These are phyloP conservation scores for Xanthostigma xanthostigma DNA, from an alignment of 2,888 invertebrate species.

Conservation along the genomic window DNA sequence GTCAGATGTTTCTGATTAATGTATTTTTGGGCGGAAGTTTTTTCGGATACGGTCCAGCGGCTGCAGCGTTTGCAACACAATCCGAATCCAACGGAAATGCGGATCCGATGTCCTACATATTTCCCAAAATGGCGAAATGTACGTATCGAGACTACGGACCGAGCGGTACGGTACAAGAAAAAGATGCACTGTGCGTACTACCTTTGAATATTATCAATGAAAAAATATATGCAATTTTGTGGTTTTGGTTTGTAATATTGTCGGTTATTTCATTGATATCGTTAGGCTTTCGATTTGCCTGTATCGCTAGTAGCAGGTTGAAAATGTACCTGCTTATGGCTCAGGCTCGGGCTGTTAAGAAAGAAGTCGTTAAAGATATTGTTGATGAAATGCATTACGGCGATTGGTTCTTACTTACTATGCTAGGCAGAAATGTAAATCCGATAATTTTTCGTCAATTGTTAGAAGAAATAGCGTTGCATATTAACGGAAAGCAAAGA, in stretches of 20 bases:
- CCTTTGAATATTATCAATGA: conserved; percentile 67
- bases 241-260: conserved; percentile 59
- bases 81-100: conserved; percentile 30
- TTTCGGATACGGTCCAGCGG: conserved; percentile 40
- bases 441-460: conserved; percentile 50
- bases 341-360: conserved; percentile 38
- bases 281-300: conserved; percentile 45
- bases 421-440: conserved; percentile 62
- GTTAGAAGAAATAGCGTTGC: conserved; percentile 32
- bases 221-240: conserved; percentile 58
- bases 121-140: conserved; percentile 56
- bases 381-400: conserved; percentile 42
- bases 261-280: conserved; percentile 43
- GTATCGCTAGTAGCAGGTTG: conserved; percentile 39
- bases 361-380: conserved; percentile 34
- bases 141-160: conserved; percentile 41
- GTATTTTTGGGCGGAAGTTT: conserved; percentile 47
- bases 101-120: conserved; percentile 51
- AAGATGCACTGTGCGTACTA: conserved; percentile 55
- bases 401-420: conserved; percentile 65
- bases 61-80: conserved; percentile 31
- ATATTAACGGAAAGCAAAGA: background rate
- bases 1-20: conserved; percentile 53
- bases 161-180: conserved; percentile 37
- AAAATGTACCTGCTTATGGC: conserved; percentile 46